A percentile compares a stretch with the other conserved stretches of the same genome.
Evolutionary conservation across 92 coral and sea anemone genomes (phyloP).

Genomic region (Epizoanthus ramosus): DNA sequence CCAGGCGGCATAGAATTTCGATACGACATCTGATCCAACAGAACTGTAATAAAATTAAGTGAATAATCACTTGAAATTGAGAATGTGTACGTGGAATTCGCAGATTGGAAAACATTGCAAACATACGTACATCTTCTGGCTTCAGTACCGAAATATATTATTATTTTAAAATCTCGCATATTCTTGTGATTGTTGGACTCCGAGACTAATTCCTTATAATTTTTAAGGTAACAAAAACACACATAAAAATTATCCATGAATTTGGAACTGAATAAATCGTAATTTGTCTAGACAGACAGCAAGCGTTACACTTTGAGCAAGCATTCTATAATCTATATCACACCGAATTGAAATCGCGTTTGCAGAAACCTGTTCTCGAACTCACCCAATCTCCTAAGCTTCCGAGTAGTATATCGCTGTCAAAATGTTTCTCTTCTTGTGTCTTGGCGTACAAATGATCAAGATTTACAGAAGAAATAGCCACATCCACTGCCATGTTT

Average conservation of each 20-base stretch:
- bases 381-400: slow-evolving; percentile 35
- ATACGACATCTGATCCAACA: neutral
- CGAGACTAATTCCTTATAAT: neutral
- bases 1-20: neutral
- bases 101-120: neutral
- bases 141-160: too few species aligned
- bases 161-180: too few species aligned
- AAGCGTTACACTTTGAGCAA: neutral
- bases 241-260: neutral
- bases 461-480: slow-evolving; percentile 69
- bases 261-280: neutral
- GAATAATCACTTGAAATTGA: neutral
- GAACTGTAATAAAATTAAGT: neutral
- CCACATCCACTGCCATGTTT: slow-evolving; percentile 73
- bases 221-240: too few species aligned
- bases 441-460: slow-evolving; percentile 85
- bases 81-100: slow-evolving; percentile 33
- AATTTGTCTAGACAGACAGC: neutral
- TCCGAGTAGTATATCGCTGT: slow-evolving; percentile 28
- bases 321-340: neutral
- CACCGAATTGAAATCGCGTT: neutral
- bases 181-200: too few species aligned
- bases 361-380: neutral
- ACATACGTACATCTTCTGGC: too few species aligned
- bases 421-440: slow-evolving; percentile 7